Evolutionary conservation across 2,888 invertebrate genomes (phyloP).

Genomic region (Drosophila subquinaria): DNA sequence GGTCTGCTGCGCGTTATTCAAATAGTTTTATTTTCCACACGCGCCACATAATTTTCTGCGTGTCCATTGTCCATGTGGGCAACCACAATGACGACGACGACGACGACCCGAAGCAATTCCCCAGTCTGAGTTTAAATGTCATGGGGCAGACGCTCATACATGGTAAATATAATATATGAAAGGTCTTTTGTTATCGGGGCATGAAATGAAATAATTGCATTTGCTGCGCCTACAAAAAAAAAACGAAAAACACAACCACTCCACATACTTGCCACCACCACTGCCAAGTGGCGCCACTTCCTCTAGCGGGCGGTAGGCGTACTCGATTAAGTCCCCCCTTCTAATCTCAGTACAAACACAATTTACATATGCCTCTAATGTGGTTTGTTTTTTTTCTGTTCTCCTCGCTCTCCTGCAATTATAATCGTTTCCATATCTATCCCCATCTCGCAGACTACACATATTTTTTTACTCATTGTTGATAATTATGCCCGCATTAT

Average conservation of each 20-base stretch:
- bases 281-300: conserved; percentile 19
- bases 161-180: neutral
- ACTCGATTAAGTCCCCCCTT: conserved; percentile 20
- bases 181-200: conserved; percentile 46
- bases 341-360: conserved; percentile 25
- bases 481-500: conserved; percentile 72
- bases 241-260: conserved; percentile 28
- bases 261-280: conserved; percentile 1
- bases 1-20: conserved; percentile 70
- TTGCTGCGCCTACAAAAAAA: conserved; percentile 68
- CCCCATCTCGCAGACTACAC: conserved; percentile 39
- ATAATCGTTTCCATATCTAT: conserved; percentile 53
- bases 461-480: conserved; percentile 45
- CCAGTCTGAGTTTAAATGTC: conserved; percentile 56
- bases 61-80: conserved; percentile 59
- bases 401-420: conserved; percentile 37
- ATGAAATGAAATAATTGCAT: conserved; percentile 77
- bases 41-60: conserved; percentile 55
- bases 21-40: conserved; percentile 74
- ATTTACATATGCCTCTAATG: conserved; percentile 17
- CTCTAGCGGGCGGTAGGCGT: neutral
- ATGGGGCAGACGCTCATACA: conserved; percentile 30
- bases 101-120: conserved; percentile 55
- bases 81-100: conserved; percentile 27
- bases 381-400: neutral